A percentile compares a stretch with the other conserved stretches of the same genome.
phyloP scores from a whole-genome alignment of 2,113 vertebrate species.

The Anguilla rostrata region DNA sequence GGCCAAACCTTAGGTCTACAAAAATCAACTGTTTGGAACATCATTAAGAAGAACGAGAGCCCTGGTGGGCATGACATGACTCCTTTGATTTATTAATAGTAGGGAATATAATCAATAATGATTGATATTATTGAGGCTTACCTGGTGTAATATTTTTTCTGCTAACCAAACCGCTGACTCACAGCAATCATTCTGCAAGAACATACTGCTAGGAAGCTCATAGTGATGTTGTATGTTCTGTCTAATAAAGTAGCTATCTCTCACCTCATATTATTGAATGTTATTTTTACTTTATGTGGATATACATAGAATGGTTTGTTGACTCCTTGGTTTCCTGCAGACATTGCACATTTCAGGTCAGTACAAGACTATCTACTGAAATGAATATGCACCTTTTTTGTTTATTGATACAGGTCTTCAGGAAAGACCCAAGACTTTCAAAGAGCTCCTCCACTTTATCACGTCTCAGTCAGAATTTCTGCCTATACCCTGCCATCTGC shows the following conservation, averaged over 20 bases:
- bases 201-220: too few species aligned
- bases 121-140: too few species aligned
- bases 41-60: too few species aligned
- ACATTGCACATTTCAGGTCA: neutral
- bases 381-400: neutral
- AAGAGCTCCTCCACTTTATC: neutral
- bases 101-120: neutral
- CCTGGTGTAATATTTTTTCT: too few species aligned
- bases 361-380: neutral
- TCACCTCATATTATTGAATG: neutral
- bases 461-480: constrained; percentile 9
- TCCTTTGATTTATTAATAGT: too few species aligned
- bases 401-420: neutral
- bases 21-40: too few species aligned
- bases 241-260: neutral
- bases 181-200: too few species aligned
- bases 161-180: too few species aligned
- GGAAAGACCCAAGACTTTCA: neutral
- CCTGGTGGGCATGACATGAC: too few species aligned
- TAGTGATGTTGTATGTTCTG: too few species aligned
- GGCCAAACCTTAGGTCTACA: too few species aligned
- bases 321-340: neutral
- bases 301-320: neutral
- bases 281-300: neutral
- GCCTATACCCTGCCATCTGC: constrained; percentile 10